Percentiles rank a stretch among this genome's conserved stretches.
Conservation (phyloP, 2,797 vertebrate genomes). For the Galago senegalensis region DNA sequence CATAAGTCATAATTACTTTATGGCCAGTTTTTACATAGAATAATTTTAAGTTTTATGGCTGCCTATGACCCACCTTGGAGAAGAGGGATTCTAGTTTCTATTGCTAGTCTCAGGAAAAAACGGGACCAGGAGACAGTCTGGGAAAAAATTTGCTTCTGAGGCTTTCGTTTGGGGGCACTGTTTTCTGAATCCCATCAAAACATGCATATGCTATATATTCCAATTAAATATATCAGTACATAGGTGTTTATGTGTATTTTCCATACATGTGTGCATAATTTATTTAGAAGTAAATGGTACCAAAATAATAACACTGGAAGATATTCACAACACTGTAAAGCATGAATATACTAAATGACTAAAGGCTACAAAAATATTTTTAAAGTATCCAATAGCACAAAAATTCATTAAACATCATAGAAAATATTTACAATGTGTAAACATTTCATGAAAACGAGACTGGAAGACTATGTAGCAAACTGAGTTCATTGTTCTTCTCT, state of each 20-base stretch:
- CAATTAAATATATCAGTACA: no score
- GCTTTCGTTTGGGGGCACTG: no score
- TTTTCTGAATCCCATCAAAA: no score
- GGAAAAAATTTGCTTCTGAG: no score
- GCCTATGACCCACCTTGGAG: no score
- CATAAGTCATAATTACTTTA: no score
- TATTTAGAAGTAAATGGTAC: conserved; percentile 46
- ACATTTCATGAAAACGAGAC: background rate
- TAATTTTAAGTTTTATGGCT: no score
- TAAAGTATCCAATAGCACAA: background rate
- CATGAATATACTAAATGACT: conserved; percentile 24
- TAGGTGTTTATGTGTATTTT: background rate
- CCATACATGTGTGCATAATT: background rate
- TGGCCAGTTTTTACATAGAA: no score
- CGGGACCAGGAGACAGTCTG: no score
- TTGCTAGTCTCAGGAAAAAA: no score
- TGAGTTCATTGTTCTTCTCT: background rate
- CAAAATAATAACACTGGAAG: background rate
- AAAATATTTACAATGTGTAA: background rate
- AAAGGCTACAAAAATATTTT: background rate
- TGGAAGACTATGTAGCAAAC: background rate
- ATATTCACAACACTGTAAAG: background rate
- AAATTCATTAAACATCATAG: background rate
- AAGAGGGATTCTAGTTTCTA: no score
- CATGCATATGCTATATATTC: no score